phyloP scores from a whole-genome alignment of 53 echinoderm and acorn worm species.

The Zoroaster sp. region DNA sequence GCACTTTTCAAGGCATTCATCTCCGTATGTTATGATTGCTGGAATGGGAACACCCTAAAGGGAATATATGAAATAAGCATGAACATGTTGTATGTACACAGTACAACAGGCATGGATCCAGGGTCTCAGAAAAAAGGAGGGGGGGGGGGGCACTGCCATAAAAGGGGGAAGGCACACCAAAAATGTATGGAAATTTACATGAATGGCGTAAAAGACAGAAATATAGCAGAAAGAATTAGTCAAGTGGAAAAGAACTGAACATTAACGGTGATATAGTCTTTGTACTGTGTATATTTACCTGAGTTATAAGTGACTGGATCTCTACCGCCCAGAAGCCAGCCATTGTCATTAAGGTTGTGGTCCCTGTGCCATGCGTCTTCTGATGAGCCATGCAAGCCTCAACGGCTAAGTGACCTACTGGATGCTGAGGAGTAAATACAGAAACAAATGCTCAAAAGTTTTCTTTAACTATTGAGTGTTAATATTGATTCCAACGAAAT shows the following conservation, averaged over 20 bases:
- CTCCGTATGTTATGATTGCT: conserved; percentile 22
- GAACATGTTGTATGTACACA: not conserved
- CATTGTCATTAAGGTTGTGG: conserved; percentile 72
- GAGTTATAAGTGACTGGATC: conserved; percentile 52
- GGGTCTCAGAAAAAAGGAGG: too few species aligned
- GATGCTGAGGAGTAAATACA: conserved; percentile 61
- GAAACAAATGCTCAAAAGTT: not conserved
- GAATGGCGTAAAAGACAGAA: not conserved
- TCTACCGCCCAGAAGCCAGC: conserved; percentile 64
- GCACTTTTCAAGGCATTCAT: conserved; percentile 13
- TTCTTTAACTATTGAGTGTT: not conserved
- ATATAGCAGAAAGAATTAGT: not conserved
- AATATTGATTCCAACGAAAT: not conserved
- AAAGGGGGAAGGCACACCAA: not conserved
- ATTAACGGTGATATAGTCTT: too few species aligned
- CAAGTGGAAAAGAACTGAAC: too few species aligned
- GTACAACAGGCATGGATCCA: not conserved
- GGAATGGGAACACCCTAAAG: conserved; percentile 36
- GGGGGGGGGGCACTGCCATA: too few species aligned
- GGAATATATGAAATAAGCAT: not conserved
- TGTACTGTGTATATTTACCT: too few species aligned
- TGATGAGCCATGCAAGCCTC: conserved; percentile 69
- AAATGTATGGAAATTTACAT: not conserved
- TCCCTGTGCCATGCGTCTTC: conserved; percentile 67
- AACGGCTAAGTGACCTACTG: conserved; percentile 68